phyloP scores from a whole-genome alignment of 1,140 invertebrate species.

The Capitella teleta region DNA sequence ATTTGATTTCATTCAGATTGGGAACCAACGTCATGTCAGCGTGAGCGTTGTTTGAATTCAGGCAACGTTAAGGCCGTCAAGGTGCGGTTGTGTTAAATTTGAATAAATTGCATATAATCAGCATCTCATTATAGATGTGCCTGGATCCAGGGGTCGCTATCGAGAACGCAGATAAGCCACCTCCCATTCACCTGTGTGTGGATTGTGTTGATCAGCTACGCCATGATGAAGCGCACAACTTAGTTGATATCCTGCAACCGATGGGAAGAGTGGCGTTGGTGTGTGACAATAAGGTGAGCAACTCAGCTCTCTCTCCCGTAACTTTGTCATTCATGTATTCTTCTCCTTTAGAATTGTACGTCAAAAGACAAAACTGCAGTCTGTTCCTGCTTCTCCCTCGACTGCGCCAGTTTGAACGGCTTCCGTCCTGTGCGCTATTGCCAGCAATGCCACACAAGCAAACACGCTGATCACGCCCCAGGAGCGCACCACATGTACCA shows the following conservation, averaged over 20 bases:
- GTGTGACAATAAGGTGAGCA: slow-evolving; percentile 91
- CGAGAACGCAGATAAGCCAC: slow-evolving; percentile 67
- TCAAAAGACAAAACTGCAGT: slow-evolving; percentile 85
- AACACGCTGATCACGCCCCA: slow-evolving; percentile 80
- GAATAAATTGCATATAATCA: slow-evolving; percentile 4
- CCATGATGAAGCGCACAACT: slow-evolving; percentile 57
- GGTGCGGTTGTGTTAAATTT: too few species aligned
- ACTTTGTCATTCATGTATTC: too few species aligned
- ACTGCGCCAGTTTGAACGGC: slow-evolving; percentile 91
- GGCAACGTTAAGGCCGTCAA: slow-evolving; percentile 73
- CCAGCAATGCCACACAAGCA: slow-evolving; percentile 49
- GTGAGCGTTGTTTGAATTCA: slow-evolving; percentile 70
- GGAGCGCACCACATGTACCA: slow-evolving; percentile 77
- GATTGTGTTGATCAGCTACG: slow-evolving; percentile 86
- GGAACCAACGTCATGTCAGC: slow-evolving; percentile 55
- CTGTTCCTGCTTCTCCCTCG: slow-evolving; percentile 90
- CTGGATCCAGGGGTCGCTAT: slow-evolving; percentile 46
- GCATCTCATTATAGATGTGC: slow-evolving; percentile 39
- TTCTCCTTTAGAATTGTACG: slow-evolving; percentile 71
- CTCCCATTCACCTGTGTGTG: slow-evolving; percentile 89
- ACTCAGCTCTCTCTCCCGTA: too few species aligned
- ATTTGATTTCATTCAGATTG: too few species aligned
- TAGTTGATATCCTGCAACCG: slow-evolving; percentile 83
- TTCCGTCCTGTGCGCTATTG: slow-evolving; percentile 93
- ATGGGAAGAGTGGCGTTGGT: slow-evolving; percentile 87